Conservation (phyloP, 1,140 invertebrate species). For the Halyomorpha halys region DNA sequence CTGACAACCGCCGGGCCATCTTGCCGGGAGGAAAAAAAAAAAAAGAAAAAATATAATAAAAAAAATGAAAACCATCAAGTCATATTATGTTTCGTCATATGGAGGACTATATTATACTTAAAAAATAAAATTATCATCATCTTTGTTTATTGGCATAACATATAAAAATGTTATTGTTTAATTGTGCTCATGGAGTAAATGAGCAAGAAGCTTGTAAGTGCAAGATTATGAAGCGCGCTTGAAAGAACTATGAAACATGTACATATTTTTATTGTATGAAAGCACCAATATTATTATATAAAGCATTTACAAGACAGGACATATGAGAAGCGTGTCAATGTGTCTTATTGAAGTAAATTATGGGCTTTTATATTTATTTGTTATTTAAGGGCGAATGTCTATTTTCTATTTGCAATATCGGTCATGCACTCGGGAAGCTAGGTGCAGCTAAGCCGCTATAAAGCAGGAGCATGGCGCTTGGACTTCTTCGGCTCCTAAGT, state of each 20-base stretch:
- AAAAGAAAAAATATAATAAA: constrained; percentile 19
- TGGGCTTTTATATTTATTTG: not conserved
- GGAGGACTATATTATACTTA: no score
- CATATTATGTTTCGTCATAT: no score
- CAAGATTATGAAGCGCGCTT: constrained; percentile 2
- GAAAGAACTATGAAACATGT: constrained; percentile 23
- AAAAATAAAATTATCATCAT: no score
- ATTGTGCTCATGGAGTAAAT: no score
- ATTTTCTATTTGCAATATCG: constrained; percentile 17
- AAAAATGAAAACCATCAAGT: not conserved
- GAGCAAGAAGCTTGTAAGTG: no score
- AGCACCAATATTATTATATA: not conserved
- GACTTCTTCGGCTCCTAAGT: not conserved
- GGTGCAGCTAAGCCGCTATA: constrained; percentile 21
- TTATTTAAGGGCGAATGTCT: constrained; percentile 9
- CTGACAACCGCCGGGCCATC: constrained; percentile 81
- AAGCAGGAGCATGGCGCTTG: constrained; percentile 1
- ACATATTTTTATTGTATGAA: constrained; percentile 5
- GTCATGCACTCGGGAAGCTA: constrained; percentile 20
- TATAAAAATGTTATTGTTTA: no score
- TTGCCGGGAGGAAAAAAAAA: constrained; percentile 35
- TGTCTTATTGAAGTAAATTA: not conserved
- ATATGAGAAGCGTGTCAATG: not conserved
- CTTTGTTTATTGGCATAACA: no score
- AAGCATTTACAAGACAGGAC: not conserved